phyloP scores from a whole-genome alignment of 1,140 invertebrate species.

The Phocides pigmalion region DNA sequence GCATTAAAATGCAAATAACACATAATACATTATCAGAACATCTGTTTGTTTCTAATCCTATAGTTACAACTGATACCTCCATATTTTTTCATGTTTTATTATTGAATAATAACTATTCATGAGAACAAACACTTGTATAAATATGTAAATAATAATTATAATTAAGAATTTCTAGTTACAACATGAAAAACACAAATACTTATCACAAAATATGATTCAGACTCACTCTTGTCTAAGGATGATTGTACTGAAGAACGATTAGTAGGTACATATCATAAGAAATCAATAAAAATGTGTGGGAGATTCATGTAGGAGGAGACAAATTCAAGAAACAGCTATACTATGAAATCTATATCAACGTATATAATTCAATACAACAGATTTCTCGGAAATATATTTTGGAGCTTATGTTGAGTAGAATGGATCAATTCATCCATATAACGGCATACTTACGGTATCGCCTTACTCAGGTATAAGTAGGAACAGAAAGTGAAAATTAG shows the following conservation, averaged over 20 bases:
- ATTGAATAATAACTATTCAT: background rate
- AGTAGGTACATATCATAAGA: conserved; percentile 2
- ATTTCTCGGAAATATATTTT: background rate
- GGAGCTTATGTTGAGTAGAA: background rate
- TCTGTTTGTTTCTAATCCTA: no score
- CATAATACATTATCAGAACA: no score
- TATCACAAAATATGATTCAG: background rate
- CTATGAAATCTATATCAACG: background rate
- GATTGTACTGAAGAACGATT: background rate
- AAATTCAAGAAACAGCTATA: background rate
- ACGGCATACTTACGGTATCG: background rate
- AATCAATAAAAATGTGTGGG: conserved; percentile 31
- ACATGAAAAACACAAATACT: background rate
- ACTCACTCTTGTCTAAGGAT: conserved; percentile 2
- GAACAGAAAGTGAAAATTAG: conserved; percentile 29
- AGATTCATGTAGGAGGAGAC: conserved; percentile 25
- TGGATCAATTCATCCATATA: background rate
- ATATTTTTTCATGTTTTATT: conserved; percentile 1
- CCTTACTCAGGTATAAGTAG: background rate
- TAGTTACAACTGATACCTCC: no score
- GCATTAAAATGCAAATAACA: no score
- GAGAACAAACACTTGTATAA: background rate
- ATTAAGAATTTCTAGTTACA: background rate
- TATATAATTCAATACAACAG: conserved; percentile 7
- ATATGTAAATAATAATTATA: no score